Evolutionary conservation across 2,797 vertebrate genomes (phyloP).

Genomic region (Sparus aurata): DNA sequence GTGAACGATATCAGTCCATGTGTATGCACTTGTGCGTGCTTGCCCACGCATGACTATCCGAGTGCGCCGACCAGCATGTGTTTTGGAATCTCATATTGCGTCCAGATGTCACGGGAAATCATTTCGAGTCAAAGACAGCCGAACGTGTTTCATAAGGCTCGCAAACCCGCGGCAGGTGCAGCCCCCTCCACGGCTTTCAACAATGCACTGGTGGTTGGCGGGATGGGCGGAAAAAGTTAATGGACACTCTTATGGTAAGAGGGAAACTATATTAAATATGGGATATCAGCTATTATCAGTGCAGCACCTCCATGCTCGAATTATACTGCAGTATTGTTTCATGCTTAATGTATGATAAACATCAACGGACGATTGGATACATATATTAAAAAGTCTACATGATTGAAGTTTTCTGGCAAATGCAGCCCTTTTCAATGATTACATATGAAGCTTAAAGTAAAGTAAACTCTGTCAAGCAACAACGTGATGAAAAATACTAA

Average conservation of each 20-base stretch:
- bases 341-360: neutral
- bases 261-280: constrained; percentile 47
- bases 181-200: constrained; percentile 60
- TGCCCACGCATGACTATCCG: constrained; percentile 60
- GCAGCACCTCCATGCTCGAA: neutral
- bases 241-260: constrained; percentile 16
- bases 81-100: constrained; percentile 84
- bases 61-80: constrained; percentile 83
- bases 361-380: neutral
- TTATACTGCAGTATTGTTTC: neutral
- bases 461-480: neutral
- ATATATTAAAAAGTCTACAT: no score
- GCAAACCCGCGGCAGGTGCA: constrained; percentile 83
- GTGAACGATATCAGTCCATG: constrained; percentile 50
- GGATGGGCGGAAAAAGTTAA: constrained; percentile 55
- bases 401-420: neutral
- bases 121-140: constrained; percentile 84
- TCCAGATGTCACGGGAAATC: constrained; percentile 89
- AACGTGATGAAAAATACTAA: neutral
- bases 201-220: constrained; percentile 45
- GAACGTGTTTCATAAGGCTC: constrained; percentile 86
- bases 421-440: neutral
- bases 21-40: constrained; percentile 55
- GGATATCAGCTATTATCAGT: neutral
- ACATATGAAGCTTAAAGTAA: neutral